These are phyloP conservation scores for Bettongia penicillata DNA, from an alignment of 2,113 vertebrate genomes.

Conservation along the genomic window DNA sequence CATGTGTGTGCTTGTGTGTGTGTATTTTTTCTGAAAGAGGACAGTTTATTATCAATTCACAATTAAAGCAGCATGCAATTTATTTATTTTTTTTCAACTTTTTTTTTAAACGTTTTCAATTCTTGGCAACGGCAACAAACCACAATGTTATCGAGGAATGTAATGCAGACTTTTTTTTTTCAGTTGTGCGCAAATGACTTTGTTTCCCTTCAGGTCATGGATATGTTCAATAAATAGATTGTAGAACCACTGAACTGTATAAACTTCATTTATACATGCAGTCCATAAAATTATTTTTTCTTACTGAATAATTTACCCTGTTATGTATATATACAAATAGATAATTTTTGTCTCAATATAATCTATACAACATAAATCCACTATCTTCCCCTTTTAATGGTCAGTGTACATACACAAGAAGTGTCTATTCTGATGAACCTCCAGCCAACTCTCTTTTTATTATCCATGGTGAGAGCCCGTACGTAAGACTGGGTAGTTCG, in stretches of 20 bases:
- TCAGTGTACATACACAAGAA: constrained; percentile 99
- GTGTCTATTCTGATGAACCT: constrained; percentile 99
- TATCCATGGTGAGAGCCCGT: constrained; percentile 99
- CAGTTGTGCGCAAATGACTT: constrained; percentile 97
- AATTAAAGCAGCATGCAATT: constrained; percentile 99
- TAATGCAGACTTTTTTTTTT: constrained; percentile 91
- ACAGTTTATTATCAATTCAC: constrained; percentile 98
- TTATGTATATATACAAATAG: constrained; percentile 99
- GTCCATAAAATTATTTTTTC: constrained; percentile 99
- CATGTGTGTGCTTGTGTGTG: constrained; percentile 65
- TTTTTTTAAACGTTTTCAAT: constrained; percentile 90
- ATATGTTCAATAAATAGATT: constrained; percentile 99
- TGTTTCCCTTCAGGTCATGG: constrained; percentile 99
- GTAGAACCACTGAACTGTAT: constrained; percentile 99
- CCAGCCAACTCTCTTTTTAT: constrained; percentile 99
- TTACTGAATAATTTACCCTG: constrained; percentile 99
- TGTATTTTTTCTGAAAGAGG: constrained; percentile 91
- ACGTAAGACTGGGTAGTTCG: constrained; percentile 99
- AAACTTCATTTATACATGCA: constrained; percentile 99
- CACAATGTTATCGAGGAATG: constrained; percentile 98
- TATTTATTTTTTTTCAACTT: constrained; percentile 88
- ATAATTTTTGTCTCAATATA: constrained; percentile 99
- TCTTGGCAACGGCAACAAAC: constrained; percentile 99
- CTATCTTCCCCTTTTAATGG: constrained; percentile 99
- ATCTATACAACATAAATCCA: constrained; percentile 97